A percentile compares a stretch with the other conserved stretches of the same genome.
These are phyloP conservation scores for Noctua pronuba DNA, from an alignment of 2,888 invertebrate genomes.

Conservation along the genomic window DNA sequence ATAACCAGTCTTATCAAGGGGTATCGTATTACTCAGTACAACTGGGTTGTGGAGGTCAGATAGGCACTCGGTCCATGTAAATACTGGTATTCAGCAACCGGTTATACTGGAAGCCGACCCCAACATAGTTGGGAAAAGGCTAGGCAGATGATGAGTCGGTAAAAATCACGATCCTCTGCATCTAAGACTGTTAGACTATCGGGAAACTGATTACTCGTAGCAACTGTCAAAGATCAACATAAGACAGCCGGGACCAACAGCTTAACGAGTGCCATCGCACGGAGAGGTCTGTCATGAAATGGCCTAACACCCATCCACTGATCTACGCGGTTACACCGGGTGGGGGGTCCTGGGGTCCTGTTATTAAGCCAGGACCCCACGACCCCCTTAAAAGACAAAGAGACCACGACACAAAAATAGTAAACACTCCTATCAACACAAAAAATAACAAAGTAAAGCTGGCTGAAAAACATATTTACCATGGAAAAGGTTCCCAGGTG, in stretches of 20 bases:
- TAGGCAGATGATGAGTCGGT: too few relatives aligned
- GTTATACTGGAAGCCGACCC: too few relatives aligned
- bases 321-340: rapidly evolving
- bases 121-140: too few relatives aligned
- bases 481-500: conserved; percentile 37
- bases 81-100: too few relatives aligned
- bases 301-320: not conserved
- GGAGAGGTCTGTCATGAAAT: not conserved
- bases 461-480: conserved; percentile 37
- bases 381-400: not conserved
- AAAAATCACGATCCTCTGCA: not conserved
- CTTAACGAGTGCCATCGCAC: not conserved
- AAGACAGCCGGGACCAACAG: not conserved
- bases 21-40: too few relatives aligned
- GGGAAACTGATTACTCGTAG: not conserved
- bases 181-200: not conserved
- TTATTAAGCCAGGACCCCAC: not conserved
- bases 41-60: too few relatives aligned
- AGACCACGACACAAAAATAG: not conserved
- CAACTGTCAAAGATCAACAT: not conserved
- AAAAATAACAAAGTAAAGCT: conserved; percentile 33
- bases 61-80: too few relatives aligned
- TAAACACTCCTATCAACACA: not conserved
- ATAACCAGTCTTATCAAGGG: too few relatives aligned
- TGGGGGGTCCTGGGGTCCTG: too few relatives aligned